Evolutionary conservation across 2,888 invertebrate genomes (phyloP), one percentile per base, ranked within the genome.

Genomic region (Gymnosoma rotundatum): DNA sequence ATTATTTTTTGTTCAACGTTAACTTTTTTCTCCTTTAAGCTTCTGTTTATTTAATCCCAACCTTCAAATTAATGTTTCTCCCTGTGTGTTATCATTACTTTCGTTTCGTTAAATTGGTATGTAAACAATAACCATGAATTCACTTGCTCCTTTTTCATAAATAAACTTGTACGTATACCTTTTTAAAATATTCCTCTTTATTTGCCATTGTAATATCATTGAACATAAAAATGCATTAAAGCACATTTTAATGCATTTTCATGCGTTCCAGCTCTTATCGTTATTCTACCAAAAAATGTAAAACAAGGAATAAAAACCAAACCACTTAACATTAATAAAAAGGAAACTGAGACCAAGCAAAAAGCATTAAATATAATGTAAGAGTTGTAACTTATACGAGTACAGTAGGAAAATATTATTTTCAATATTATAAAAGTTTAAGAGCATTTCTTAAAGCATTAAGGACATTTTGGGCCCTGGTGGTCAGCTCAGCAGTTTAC

Each of bases 191-290:
- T 58, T 25, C 25, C 16, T 14, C 58, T 64, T 56, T 21, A 1
- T 78, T 79, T 52, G 61, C 38, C 56, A 20, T 63, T 54, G 61
- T 63, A 78, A 60, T 74, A 48, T 61, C 54, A 72, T 72, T 79
- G 72, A 58, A 83, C 73, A 81, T 45, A 70, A 48, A 79, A 72
- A 72, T 67, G 66, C 75, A 79, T 83, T 79, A 60, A 12, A 42
- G 12, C 7, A 60, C 75, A 79, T 83, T 79, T 79, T 61, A 80
- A 83, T 76, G 66, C 76, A 83, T 76, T 83, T 69, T 61, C 64
- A 78, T 74, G 48, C 63, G 18, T 54, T 63, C 72, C 72, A 72
- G 45, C 66, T 79, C 64, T 79, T 72, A 66, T 72, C 66, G 72
- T 36, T 56, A 16, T 56, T 45, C 20, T 48, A 48, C 64, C 58